A percentile compares a stretch with the other conserved stretches of the same genome.
Conservation (phyloP, 1,140 invertebrate species). For the Calliopsis andreniformis region DNA sequence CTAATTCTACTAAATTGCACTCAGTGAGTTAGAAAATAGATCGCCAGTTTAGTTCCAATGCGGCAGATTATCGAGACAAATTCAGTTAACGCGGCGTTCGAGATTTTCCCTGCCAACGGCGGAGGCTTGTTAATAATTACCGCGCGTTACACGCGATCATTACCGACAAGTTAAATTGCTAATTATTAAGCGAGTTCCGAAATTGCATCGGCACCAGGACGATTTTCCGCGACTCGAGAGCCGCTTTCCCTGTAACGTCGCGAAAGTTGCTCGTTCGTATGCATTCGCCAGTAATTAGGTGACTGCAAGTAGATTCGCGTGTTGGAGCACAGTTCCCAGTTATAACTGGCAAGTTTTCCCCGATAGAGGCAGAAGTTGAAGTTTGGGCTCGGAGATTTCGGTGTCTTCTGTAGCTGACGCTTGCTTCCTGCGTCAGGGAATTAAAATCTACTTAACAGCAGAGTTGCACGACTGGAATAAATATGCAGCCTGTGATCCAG, state of each 20-base stretch:
- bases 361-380: constrained; percentile 30
- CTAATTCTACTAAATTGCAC: no score
- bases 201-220: background rate
- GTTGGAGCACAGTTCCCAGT: constrained; percentile 34
- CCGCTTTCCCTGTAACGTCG: background rate
- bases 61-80: background rate
- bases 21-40: no score
- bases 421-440: constrained; percentile 23
- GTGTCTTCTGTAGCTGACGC: constrained; percentile 34
- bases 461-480: background rate
- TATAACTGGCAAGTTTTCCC: constrained; percentile 45
- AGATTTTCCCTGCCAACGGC: background rate
- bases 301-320: constrained; percentile 44
- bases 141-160: background rate
- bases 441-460: constrained; percentile 42
- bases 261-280: constrained; percentile 7
- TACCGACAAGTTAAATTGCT: background rate
- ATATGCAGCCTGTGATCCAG: background rate
- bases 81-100: background rate
- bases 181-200: background rate
- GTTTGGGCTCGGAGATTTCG: constrained; percentile 32
- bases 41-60: no score
- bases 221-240: background rate
- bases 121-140: background rate
- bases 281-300: constrained; percentile 53